phyloP scores from a whole-genome alignment of 2,113 vertebrate genomes.

The Caranx ignobilis region DNA sequence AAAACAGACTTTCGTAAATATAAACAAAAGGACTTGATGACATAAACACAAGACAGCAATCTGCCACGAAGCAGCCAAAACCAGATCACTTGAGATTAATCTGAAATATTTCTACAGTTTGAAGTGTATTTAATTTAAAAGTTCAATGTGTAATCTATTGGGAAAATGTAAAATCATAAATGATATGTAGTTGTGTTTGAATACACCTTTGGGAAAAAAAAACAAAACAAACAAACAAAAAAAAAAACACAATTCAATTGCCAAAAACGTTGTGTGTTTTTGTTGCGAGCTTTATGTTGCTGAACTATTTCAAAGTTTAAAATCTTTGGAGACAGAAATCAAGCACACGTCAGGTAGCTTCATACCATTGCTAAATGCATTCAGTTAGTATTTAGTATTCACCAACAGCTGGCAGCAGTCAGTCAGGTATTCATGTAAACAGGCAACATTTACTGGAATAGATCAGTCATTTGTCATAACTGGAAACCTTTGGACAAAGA shows the following conservation, averaged over 20 bases:
- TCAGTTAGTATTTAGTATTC: constrained; percentile 43
- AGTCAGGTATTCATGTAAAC: constrained; percentile 58
- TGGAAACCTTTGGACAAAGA: constrained; percentile 25
- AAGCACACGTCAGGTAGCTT: constrained; percentile 45
- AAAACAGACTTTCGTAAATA: constrained; percentile 41
- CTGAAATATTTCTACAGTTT: constrained; percentile 24
- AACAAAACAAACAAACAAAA: too few relatives aligned
- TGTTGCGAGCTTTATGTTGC: not conserved
- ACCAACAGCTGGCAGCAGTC: constrained; percentile 44
- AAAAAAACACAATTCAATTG: not conserved
- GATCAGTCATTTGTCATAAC: constrained; percentile 3
- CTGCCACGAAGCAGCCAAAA: constrained; percentile 33
- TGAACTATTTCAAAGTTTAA: not conserved
- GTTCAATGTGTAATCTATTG: not conserved
- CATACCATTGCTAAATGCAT: constrained; percentile 32
- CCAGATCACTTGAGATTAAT: constrained; percentile 10
- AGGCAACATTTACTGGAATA: constrained; percentile 47
- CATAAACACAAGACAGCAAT: constrained; percentile 47
- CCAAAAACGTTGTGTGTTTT: not conserved
- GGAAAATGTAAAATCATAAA: not conserved
- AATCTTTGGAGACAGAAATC: constrained; percentile 42
- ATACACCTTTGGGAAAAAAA: not conserved
- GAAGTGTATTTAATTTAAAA: constrained; percentile 44
- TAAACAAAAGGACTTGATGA: constrained; percentile 40
- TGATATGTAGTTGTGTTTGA: constrained; percentile 1